These are phyloP conservation scores for Psephotus haematonotus DNA, from an alignment of 2,113 vertebrate species.

Conservation along the genomic window DNA sequence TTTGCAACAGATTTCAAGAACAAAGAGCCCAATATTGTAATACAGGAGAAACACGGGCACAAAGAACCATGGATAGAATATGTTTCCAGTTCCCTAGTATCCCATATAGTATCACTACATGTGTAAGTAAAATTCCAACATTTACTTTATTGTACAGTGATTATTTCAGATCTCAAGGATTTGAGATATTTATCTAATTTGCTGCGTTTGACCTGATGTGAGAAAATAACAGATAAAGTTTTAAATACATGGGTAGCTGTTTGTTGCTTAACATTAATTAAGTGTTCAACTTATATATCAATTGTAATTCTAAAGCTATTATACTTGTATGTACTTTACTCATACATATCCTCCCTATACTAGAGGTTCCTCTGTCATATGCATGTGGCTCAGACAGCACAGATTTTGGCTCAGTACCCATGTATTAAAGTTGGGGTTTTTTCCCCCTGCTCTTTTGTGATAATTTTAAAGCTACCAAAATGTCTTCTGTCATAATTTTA, in stretches of 20 bases:
- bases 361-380: background rate
- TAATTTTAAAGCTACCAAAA: background rate
- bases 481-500: background rate
- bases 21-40: background rate
- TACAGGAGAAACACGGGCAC: background rate
- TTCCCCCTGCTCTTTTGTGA: fast-evolving
- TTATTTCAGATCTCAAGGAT: background rate
- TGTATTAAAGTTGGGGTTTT: background rate
- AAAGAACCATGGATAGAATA: background rate
- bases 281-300: background rate
- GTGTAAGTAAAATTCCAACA: background rate
- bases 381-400: background rate
- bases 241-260: background rate
- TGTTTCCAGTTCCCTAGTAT: background rate
- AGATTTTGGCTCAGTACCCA: background rate
- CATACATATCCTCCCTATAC: background rate
- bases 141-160: background rate
- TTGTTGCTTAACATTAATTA: background rate
- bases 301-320: background rate
- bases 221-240: background rate
- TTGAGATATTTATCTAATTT: background rate
- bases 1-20: background rate
- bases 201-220: background rate
- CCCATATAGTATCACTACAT: background rate
- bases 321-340: background rate